A percentile compares a stretch with the other conserved stretches of the same genome.
phyloP scores from a whole-genome alignment of 1,140 invertebrate genomes.

The Propsilocerus akamusi region DNA sequence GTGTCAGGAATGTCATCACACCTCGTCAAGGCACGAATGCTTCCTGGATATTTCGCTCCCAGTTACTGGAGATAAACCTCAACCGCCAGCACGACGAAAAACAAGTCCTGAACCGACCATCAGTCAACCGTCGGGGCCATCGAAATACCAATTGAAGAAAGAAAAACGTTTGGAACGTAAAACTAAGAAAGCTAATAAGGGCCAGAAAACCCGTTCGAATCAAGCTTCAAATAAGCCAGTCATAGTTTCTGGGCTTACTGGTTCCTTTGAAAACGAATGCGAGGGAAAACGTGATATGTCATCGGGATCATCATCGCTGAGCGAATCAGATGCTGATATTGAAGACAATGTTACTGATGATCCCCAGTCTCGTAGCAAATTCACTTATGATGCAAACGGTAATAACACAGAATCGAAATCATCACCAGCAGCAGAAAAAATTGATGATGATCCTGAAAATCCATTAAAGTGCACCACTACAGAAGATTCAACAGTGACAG shows the following conservation, averaged over 20 bases:
- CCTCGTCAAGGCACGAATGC: slow-evolving; percentile 71
- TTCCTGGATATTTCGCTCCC: slow-evolving; percentile 90
- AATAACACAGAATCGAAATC: slow-evolving; percentile 6
- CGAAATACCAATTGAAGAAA: slow-evolving; percentile 49
- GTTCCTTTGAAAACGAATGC: slow-evolving; percentile 1
- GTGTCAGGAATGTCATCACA: slow-evolving; percentile 74
- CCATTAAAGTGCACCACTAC: slow-evolving; percentile 29
- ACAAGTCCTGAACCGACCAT: slow-evolving; percentile 22
- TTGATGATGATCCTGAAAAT: slow-evolving; percentile 30
- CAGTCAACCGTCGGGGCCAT: slow-evolving; percentile 21
- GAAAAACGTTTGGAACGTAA: slow-evolving; percentile 41
- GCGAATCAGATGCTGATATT: slow-evolving; percentile 55
- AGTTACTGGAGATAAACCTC: slow-evolving; percentile 50
- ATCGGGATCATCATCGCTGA: slow-evolving; percentile 26
- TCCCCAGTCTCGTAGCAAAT: slow-evolving; percentile 15
- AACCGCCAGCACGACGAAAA: slow-evolving; percentile 33
- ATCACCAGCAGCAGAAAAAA: no score
- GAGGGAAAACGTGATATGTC: neutral
- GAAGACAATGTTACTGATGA: slow-evolving; percentile 56
- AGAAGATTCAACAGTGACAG: slow-evolving; percentile 8
- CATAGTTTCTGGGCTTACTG: slow-evolving; percentile 6
- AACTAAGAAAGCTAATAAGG: slow-evolving; percentile 17
- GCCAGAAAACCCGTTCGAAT: no score
- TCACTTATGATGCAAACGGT: neutral
- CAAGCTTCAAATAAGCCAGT: slow-evolving; percentile 15